Base-by-base conservation (phyloP, 1,140 invertebrate species). In the Sarcophaga bullata region DNA sequence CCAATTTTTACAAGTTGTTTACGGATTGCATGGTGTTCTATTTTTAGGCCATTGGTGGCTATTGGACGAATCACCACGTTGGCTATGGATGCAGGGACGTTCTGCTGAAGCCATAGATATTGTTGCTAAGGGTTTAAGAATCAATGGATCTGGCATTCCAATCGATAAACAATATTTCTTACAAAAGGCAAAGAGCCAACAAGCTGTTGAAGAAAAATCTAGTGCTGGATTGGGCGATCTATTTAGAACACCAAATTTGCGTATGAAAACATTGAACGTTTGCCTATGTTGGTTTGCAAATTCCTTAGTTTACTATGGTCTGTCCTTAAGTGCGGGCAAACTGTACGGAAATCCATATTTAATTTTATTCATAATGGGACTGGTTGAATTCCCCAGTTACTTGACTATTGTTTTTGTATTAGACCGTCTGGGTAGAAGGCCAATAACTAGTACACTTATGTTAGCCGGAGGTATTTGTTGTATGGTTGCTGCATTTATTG, bases 261-360 rank as follows among this genome's bases (percentile, higher is more conserved):
- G 96, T 75, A 94, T 93, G 82, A 95, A 95, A 87, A 95, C 95
- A 0, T 85, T 97, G 0, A 96, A 97, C 86, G 92, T 97, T 2
- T 96, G 95, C 85, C 92, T 97, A 10, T 94, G 94, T 84, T 98
- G 96, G 96, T 96, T 97, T 87, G 95, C 96, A 1, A 97, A 97
- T 88, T 95, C 96, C 15, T 92, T 97, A 82, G 95, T 95, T 0
- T 97, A 97, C 89, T 97, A 97, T 86, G 96, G 96, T 0, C 89
- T 98, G 0, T 95, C 96, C 0, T 89, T 97, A 15, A 97, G 95
- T 84, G 94, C 95, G 3, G 95, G 89, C 62, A 95, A 93, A 86
- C 89, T 97, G 5, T 92, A 93, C 81, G 96, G 96, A n/a, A 95
- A 97, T 90, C 95, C 96, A 8, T 97, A 94, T 87, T 87, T 97